Evolutionary conservation across 2,888 invertebrate genomes (phyloP), one percentile per base, ranked within the genome.

Genomic region (Bibio marci): DNA sequence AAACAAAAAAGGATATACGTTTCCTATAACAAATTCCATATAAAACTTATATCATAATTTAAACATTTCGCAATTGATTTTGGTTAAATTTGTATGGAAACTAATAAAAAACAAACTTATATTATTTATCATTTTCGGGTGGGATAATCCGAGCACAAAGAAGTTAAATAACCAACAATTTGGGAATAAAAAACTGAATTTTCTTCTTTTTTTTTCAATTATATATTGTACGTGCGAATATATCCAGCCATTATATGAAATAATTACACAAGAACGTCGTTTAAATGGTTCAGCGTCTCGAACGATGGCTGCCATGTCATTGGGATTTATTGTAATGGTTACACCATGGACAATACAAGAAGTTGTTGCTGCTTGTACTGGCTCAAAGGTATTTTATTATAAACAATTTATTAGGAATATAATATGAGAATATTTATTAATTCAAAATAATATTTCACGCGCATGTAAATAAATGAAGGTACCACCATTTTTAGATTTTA

Each of bases 261-360:
- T 59, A 46, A 56, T 57, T 35, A 57, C 57, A 55, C 67, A 58
- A 45, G 60, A 40, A 13, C 54, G 55, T 46, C 73, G 79, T 40
- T 71, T 82, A 51, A 80, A 79, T 53, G 80, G 81, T 36, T 76
- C 76, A 47, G 82, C 85, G 13, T 85, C 86, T 30, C 68, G 86
- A 50, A 85, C 87, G 45, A 86, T 87, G 86, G 87, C 87, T 1
- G 86, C 87, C 37, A 87, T 88, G 76, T 87, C 87, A 43, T 66
- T 87, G 53, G 85, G 85, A 41, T 88, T 87, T 66, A 86, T 87
- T 55, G 86, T 88, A 42, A 78, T 86, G 71, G 86, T 87, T 47
- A 87, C 87, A 43, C 87, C 87, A 32, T 87, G 86, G 70, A 86
- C 86, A 36, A 85, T 87, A 49, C 85, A 86, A 64, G 87, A 87